Evolutionary conservation across 2,113 vertebrate species (phyloP), one percentile per base, ranked within the genome.

Genomic region (Rana temporaria): DNA sequence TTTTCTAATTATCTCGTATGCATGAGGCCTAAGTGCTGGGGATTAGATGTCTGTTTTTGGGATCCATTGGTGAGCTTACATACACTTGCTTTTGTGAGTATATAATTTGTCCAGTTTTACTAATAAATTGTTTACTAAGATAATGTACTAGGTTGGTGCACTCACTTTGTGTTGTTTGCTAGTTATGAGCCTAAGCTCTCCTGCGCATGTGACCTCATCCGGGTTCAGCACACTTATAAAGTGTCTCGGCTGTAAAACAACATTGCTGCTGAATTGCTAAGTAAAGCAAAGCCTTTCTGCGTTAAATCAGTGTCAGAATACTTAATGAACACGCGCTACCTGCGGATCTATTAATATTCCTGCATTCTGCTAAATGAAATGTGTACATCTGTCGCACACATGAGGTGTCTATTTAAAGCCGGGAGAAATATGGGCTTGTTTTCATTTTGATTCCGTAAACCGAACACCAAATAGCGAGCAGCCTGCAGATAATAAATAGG

Each of bases 401-500:
- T 14, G 19, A 6, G 12, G 8, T 16, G 2, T 65, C 52, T 76
- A 60, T 82, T 82, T 75, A 60, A 76, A 82, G 71, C 68, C 9
- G 20, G 16, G 42, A 64, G 42, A 72, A 68, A 81, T 81, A 64
- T 75, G 63, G 26, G 22, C 26, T 6, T 67, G 62, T 82, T 38
- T 24, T 34, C 6, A 22, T 68, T 68, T 57, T 56, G 59, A 57
- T 75, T 75, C 74, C 53, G 4, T 82, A 72, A 59, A 66, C 18
- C 48, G 5, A 26, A 52, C 42, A 34, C 32, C 62, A 55, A 71
- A 20, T 12, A 52, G 62, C 7, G 53, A 32, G 53, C 26, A 26
- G 70, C 19, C 20, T 48, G 62, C 16, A 67, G 71, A 55, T 65
- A 69, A 80, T 48, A 57, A 80, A 60, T 70, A 18, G 78, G 55